Evolutionary conservation across 2,888 invertebrate species (phyloP).

Genomic region (Syrista parreyssii): DNA sequence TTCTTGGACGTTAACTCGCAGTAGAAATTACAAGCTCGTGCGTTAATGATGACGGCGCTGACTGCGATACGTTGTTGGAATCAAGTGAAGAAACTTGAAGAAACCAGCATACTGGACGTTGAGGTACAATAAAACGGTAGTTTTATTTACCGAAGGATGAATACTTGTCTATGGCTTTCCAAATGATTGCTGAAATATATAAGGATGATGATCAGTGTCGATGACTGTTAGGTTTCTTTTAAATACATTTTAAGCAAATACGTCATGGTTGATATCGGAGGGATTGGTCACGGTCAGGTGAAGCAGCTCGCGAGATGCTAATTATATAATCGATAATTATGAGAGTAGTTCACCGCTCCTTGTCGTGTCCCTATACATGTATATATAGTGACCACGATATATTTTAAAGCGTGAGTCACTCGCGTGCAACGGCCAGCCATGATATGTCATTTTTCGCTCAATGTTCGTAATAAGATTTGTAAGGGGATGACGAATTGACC

Average conservation of each 20-base stretch:
- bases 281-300: background rate
- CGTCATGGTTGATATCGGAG: background rate
- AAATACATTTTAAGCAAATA: background rate
- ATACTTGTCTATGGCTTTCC: background rate
- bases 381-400: slow-evolving; percentile 38
- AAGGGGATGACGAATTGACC: slow-evolving; percentile 65
- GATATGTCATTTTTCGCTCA: slow-evolving; percentile 55
- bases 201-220: background rate
- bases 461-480: slow-evolving; percentile 64
- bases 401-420: slow-evolving; percentile 62
- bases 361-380: background rate
- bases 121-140: background rate
- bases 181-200: background rate
- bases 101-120: background rate
- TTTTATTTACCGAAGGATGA: background rate
- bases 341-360: slow-evolving; percentile 19
- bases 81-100: background rate
- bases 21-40: background rate
- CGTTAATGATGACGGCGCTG: slow-evolving; percentile 1
- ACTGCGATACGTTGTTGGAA: background rate
- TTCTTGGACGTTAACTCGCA: background rate
- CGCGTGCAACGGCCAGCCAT: slow-evolving; percentile 50
- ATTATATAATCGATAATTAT: slow-evolving; percentile 59
- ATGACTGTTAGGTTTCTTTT: background rate
- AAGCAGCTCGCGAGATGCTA: slow-evolving; percentile 25